A percentile compares a stretch with the other conserved stretches of the same genome.
Evolutionary conservation across 2,113 vertebrate species (phyloP).

Genomic region (Arizona elegans): DNA sequence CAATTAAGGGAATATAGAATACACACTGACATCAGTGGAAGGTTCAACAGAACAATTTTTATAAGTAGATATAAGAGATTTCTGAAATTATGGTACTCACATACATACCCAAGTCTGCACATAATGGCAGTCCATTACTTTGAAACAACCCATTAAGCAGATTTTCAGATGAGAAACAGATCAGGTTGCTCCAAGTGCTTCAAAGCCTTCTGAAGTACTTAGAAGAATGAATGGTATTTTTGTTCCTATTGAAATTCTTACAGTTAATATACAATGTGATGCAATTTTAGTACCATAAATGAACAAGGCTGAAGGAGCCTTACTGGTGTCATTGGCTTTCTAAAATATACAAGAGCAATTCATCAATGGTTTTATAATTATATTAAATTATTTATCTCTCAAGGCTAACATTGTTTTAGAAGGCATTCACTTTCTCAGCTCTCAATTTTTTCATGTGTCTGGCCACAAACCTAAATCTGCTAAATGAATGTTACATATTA

Average conservation of each 20-base stretch:
- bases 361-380: background rate
- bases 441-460: background rate
- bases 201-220: background rate
- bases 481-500: background rate
- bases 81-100: background rate
- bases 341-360: background rate
- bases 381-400: background rate
- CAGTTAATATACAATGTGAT: background rate
- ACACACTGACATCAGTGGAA: background rate
- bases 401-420: background rate
- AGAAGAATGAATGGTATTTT: background rate
- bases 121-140: background rate
- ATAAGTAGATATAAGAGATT: background rate
- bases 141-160: background rate
- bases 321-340: background rate
- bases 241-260: background rate
- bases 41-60: background rate
- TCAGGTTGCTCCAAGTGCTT: background rate
- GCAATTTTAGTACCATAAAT: background rate
- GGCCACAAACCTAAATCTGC: background rate
- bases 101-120: background rate
- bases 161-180: background rate
- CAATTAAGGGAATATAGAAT: background rate
- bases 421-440: background rate
- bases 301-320: background rate